Base-by-base conservation (phyloP, 2,888 invertebrate species). In the Drosophila neutralis region DNA sequence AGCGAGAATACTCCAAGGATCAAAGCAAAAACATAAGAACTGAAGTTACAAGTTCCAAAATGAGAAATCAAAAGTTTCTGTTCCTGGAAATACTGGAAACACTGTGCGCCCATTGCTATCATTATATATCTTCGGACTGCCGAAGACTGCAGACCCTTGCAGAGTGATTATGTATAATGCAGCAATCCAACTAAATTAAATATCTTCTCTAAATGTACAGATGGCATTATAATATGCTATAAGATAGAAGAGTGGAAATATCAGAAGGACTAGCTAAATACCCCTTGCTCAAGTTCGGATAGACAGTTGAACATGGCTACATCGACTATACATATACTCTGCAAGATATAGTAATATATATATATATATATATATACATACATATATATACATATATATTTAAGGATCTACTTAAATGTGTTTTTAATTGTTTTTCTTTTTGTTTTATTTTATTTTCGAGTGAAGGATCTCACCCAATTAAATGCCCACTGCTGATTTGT, bases 101-200 rank as follows among this genome's bases (percentile, higher is more conserved):
- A 38, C 29, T 56, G 61, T 66, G 61, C 69, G 53, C 54, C 33
- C 33, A 33, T 33, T 48, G 10, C 7, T 45, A 24, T 33, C 45
- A 24, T 24, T 13, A 33, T 33, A n/a, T 7, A 27, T 29, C 8
- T 38, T 38, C 51, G 36, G 59, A 21, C 5, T 10, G 40, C 56
- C 56, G 56, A 31, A 56, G 29, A 56, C 4, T 35, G 24, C 27
- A 48, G 35, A 59, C 35, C 35, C 59, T 59, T 35, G 59, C 56
- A 56, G 29, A 29, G 56, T n/a, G 29, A n/a, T 29, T 53, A 18
- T 53, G 36, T 29, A 27, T 10, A 15, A 10, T 36, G 11, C 21
- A 21, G 13, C 33, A 33, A 52, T 24, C 24, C 21, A 15, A 45
- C 13, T 7, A 24, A 15, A 8, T 15, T 45, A 24, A 15, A 8